Evolutionary conservation across 2,888 invertebrate species (phyloP).

Genomic region (Proisotoma minuta): DNA sequence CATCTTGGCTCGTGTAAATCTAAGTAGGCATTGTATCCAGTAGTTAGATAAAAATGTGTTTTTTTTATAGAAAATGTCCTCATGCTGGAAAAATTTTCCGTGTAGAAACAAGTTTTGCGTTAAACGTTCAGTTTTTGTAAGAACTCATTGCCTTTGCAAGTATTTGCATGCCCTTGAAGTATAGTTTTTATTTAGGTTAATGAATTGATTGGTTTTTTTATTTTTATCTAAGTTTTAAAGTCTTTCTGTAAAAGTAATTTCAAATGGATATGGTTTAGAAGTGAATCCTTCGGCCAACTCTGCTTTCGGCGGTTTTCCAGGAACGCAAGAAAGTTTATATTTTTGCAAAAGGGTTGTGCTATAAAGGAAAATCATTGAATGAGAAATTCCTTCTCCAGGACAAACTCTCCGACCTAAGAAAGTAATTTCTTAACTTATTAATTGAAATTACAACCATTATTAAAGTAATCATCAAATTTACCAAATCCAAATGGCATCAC

Average conservation of each 20-base stretch:
- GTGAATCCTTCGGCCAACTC: neutral
- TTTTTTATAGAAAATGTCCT: no score
- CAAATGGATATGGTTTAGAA: neutral
- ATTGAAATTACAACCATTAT: neutral
- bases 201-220: no score
- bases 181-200: no score
- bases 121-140: no score
- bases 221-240: no score
- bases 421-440: neutral
- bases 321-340: neutral
- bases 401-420: neutral
- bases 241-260: neutral
- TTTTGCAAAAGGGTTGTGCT: neutral
- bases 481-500: neutral
- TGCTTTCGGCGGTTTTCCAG: neutral
- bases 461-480: neutral
- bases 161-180: no score
- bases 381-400: neutral
- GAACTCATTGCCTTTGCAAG: no score
- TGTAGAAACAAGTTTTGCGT: no score
- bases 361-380: neutral
- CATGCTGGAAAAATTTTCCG: no score
- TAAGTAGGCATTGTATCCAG: no score
- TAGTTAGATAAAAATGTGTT: no score
- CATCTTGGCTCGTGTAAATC: no score